Conservation (phyloP, 1,140 invertebrate genomes). For the Papilio polyxenes region DNA sequence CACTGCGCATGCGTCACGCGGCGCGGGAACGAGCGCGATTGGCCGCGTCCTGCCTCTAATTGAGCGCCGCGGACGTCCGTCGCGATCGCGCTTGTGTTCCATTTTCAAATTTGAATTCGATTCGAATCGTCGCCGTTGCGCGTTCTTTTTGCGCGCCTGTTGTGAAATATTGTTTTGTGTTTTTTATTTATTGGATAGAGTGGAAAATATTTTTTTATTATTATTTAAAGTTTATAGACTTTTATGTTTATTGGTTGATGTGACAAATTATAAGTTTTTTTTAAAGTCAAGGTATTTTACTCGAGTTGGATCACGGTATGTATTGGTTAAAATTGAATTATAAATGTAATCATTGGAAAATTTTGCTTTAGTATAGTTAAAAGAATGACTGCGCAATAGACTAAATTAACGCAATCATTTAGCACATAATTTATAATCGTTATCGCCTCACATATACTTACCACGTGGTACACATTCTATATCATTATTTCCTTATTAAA, state of each 20-base stretch:
- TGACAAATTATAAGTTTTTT: constrained; percentile 3
- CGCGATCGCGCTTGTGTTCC: constrained; percentile 48
- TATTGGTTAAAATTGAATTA: neutral
- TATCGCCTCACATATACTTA: neutral
- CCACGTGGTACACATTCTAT: constrained; percentile 11
- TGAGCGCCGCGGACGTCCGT: constrained; percentile 67
- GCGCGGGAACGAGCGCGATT: constrained; percentile 66
- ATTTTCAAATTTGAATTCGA: constrained; percentile 48
- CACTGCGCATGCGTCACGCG: constrained; percentile 52
- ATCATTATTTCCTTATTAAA: neutral
- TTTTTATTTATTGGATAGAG: neutral
- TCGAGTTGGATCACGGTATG: neutral
- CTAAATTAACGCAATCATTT: neutral
- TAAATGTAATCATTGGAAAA: neutral
- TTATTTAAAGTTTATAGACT: neutral
- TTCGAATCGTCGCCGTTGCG: constrained; percentile 39
- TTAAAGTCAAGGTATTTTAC: neutral
- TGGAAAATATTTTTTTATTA: neutral
- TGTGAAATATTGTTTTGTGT: constrained; percentile 20
- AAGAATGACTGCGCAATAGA: neutral
- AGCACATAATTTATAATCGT: neutral
- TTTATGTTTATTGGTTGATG: neutral
- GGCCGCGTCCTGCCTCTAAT: constrained; percentile 69
- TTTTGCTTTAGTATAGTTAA: neutral
- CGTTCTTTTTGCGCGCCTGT: constrained; percentile 40